Percentiles rank a stretch among this genome's conserved stretches.
phyloP scores from a whole-genome alignment of 2,888 invertebrate genomes.

The Amblyjoppa proteus region DNA sequence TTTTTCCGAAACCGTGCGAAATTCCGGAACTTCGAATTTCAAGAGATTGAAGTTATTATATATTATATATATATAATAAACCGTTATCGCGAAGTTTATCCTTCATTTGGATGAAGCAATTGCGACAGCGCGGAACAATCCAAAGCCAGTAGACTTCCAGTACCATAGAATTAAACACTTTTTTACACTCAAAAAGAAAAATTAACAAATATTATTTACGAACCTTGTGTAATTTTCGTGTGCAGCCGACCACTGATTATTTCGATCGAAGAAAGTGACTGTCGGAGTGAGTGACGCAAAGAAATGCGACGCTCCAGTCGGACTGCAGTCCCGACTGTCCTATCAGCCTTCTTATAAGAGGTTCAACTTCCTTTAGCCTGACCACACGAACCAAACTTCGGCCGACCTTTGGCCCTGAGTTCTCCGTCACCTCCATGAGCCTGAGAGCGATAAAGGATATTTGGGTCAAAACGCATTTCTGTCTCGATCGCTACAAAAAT shows the following conservation, averaged over 20 bases:
- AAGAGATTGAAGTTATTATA: neutral
- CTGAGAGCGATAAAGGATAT: conserved; percentile 9
- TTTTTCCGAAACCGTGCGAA: neutral
- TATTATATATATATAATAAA: too few relatives aligned
- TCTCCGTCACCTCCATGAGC: conserved; percentile 70
- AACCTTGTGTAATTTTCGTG: conserved; percentile 43
- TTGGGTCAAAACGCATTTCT: too few relatives aligned
- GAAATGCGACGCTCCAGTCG: conserved; percentile 25
- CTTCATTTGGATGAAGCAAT: neutral
- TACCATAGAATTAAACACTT: too few relatives aligned
- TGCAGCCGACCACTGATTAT: neutral
- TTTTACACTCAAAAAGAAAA: neutral
- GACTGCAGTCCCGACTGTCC: conserved; percentile 66
- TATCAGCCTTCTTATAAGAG: conserved; percentile 73
- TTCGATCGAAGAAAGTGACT: neutral
- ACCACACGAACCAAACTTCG: conserved; percentile 37
- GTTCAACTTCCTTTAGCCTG: conserved; percentile 70
- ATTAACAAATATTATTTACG: neutral
- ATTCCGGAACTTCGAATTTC: neutral
- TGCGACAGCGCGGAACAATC: conserved; percentile 1
- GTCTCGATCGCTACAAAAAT: too few relatives aligned
- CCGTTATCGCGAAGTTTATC: conserved; percentile 10
- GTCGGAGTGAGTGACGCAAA: neutral
- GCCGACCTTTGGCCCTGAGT: conserved; percentile 11
- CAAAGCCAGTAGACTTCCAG: neutral